Evolutionary conservation across 2,888 invertebrate genomes (phyloP), one percentile per base, ranked within the genome.

Genomic region (Ceratothoa steindachneri): DNA sequence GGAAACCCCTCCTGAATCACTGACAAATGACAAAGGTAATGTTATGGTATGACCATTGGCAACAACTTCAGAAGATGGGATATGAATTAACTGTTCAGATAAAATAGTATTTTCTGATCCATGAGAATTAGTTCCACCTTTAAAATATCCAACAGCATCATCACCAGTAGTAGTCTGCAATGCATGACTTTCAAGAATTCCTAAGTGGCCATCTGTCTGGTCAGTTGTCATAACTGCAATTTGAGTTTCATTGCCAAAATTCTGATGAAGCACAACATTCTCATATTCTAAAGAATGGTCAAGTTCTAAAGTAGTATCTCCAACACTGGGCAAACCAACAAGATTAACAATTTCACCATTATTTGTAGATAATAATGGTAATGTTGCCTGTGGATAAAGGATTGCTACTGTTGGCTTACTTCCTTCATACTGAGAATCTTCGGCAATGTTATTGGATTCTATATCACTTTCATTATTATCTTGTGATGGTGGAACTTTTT

Each of bases 291-390:
- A 22, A 22, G 55, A 55, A 19, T 19, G 7, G 7, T 55, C 66
- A 55, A 55, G 55, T 7, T 55, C 19, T 22, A 55, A 22, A 4
- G 64, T 65, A 4, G 52, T 68, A 30, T 67, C 70, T 12, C 71
- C 73, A 12, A 76, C 76, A 52, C 55, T 73, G n/a, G 76, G 71
- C n/a, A 76, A 30, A 27, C 73, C 77, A n/a, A 77, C 77, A 70
- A 77, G 70, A 55, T 77, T 77, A 19, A 77, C 73, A 30, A 73
- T 51, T 19, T 71, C 69, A 27, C 70, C 70, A 51, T 76, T 73
- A 41, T 70, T 29, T 7, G 76, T 53, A 4, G 67, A 52, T 29
- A 76, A 31, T 22, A 76, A 30, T 7, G 76, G 76, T 3, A 76
- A 53, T 30, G 67, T 30, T 29, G 76, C 73, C 67, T 73, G 77